phyloP scores from a whole-genome alignment of 1,140 invertebrate genomes.

The Condylostylus longicornis region DNA sequence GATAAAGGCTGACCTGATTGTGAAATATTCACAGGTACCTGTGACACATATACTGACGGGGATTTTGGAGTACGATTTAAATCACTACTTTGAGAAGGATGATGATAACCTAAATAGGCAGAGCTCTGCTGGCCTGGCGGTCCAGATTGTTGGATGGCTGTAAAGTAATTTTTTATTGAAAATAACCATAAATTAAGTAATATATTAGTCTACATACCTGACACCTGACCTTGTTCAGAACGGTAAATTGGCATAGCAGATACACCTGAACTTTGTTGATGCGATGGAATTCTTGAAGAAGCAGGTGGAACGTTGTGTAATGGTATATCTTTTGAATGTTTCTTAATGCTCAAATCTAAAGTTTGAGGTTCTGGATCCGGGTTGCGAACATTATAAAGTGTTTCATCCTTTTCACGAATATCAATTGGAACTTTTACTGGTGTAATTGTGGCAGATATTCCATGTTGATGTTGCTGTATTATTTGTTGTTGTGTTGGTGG shows the following conservation, averaged over 20 bases:
- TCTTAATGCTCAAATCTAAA: slow-evolving; percentile 67
- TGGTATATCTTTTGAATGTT: slow-evolving; percentile 44
- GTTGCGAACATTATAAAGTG: slow-evolving; percentile 36
- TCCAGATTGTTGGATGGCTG: too few species aligned
- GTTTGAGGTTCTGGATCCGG: slow-evolving; percentile 44
- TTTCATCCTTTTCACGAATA: slow-evolving; percentile 37
- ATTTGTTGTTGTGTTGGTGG: slow-evolving; percentile 21
- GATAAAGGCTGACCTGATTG: slow-evolving; percentile 12
- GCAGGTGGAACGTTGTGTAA: too few species aligned
- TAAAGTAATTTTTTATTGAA: too few species aligned
- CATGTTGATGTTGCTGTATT: slow-evolving; percentile 23
- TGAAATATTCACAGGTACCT: slow-evolving; percentile 23
- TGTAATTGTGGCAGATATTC: slow-evolving; percentile 48
- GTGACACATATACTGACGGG: slow-evolving; percentile 31
- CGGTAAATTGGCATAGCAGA: slow-evolving; percentile 4
- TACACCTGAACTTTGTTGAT: slow-evolving; percentile 29
- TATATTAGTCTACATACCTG: too few species aligned
- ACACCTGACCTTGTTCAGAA: slow-evolving; percentile 1
- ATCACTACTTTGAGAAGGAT: slow-evolving; percentile 13
- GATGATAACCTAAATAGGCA: slow-evolving; percentile 28
- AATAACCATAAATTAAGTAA: too few species aligned
- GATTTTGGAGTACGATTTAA: slow-evolving; percentile 21
- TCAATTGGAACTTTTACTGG: slow-evolving; percentile 32
- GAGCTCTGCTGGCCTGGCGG: slow-evolving; percentile 17
- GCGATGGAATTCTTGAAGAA: slow-evolving; percentile 28